A percentile compares a stretch with the other conserved stretches of the same genome.
Conservation (phyloP, 2,113 vertebrate species). For the Sphyrna mokarran region DNA sequence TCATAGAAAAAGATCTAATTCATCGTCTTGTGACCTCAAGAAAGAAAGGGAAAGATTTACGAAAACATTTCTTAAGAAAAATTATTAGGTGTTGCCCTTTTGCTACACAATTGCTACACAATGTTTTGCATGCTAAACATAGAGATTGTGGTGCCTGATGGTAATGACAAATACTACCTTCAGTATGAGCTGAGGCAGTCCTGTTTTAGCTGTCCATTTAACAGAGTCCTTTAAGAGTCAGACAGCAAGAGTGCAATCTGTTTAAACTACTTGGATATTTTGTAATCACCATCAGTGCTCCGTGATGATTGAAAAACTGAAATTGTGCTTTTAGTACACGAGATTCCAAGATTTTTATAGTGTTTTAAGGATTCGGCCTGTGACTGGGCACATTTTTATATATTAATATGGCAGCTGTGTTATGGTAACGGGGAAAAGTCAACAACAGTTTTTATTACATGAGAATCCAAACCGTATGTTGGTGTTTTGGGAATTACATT, state of each 20-base stretch:
- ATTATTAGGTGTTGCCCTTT: not conserved
- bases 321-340: not conserved
- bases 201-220: not conserved
- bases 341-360: not conserved
- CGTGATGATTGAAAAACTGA: not conserved
- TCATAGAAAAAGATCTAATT: not conserved
- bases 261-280: conserved; percentile 17
- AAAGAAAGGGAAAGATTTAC: too few species aligned
- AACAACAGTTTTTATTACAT: not conserved
- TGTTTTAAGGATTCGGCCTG: not conserved
- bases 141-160: not conserved
- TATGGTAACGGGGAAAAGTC: not conserved
- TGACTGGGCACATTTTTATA: not conserved
- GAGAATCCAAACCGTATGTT: not conserved
- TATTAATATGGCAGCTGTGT: not conserved
- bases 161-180: not conserved
- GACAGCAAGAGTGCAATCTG: not conserved
- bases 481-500: not conserved
- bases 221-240: not conserved
- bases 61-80: too few species aligned
- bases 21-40: not conserved
- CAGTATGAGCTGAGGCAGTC: not conserved
- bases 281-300: not conserved
- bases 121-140: not conserved
- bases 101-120: not conserved